phyloP scores from a whole-genome alignment of 2,888 invertebrate species.

The Nemotelus nigrinus region DNA sequence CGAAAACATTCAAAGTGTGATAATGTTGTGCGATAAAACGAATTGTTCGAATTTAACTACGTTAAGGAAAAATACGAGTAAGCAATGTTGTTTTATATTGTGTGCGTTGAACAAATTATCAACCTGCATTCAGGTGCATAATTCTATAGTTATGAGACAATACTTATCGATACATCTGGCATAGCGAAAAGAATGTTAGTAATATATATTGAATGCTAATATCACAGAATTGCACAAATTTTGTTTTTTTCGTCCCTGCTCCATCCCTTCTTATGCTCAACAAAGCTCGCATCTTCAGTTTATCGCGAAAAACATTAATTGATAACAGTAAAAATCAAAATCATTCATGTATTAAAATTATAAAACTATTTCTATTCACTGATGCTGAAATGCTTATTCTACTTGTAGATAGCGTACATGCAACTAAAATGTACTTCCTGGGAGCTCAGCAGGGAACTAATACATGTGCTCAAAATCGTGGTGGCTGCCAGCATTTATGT shows the following conservation, averaged over 20 bases:
- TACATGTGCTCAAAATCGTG: slow-evolving; percentile 68
- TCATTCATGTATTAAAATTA: too few relatives aligned
- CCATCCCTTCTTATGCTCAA: too few relatives aligned
- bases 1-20: slow-evolving; percentile 71
- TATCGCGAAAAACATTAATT: too few relatives aligned
- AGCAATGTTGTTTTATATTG: slow-evolving; percentile 1
- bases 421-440: slow-evolving; percentile 78
- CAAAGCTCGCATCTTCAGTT: too few relatives aligned
- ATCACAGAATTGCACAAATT: too few relatives aligned
- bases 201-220: too few relatives aligned
- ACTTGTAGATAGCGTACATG: slow-evolving; percentile 69
- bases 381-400: neutral
- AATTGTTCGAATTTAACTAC: slow-evolving; percentile 64
- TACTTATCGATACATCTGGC: too few relatives aligned
- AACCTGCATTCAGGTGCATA: neutral
- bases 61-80: slow-evolving; percentile 72
- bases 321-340: too few relatives aligned
- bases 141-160: too few relatives aligned
- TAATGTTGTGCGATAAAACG: slow-evolving; percentile 72
- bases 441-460: slow-evolving; percentile 71
- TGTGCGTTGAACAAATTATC: neutral
- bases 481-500: slow-evolving; percentile 79
- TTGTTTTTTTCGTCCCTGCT: too few relatives aligned
- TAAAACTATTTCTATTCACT: too few relatives aligned
- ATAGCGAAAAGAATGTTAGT: too few relatives aligned